Conservation (phyloP, 2,797 vertebrate genomes). For the Argentina silus region DNA sequence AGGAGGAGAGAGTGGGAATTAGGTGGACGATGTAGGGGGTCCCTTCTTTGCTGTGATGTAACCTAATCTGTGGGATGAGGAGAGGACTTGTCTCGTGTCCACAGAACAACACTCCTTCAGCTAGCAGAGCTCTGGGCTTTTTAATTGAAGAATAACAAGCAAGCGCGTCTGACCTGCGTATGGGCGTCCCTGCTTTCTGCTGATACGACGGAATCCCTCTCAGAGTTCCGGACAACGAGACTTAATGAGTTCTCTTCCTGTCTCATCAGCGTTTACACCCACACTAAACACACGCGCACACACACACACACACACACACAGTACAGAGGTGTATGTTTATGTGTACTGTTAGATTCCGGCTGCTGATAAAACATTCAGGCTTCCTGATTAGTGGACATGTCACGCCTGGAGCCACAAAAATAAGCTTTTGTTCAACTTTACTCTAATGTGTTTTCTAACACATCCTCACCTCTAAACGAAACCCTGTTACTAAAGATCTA, state of each 20-base stretch:
- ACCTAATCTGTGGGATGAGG: constrained; percentile 36
- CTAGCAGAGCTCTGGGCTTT: constrained; percentile 38
- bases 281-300: constrained; percentile 43
- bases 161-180: constrained; percentile 34
- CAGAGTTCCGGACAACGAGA: constrained; percentile 18
- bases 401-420: neutral
- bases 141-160: constrained; percentile 70
- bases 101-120: constrained; percentile 15
- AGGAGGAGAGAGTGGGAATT: neutral
- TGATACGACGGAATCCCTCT: constrained; percentile 48
- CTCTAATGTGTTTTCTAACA: neutral
- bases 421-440: neutral
- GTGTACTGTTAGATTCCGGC: constrained; percentile 16
- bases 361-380: constrained; percentile 19
- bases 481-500: neutral
- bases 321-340: neutral
- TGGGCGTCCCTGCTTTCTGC: constrained; percentile 54
- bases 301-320: constrained; percentile 12
- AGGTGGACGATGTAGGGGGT: constrained; percentile 15
- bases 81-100: constrained; percentile 19
- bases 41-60: constrained; percentile 37
- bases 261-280: constrained; percentile 48
- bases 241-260: constrained; percentile 52
- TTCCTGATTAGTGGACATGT: constrained; percentile 11
- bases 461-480: neutral